Evolutionary conservation across 2,113 vertebrate species (phyloP), one percentile per base, ranked within the genome.

Genomic region (Campylomormyrus tamandua): DNA sequence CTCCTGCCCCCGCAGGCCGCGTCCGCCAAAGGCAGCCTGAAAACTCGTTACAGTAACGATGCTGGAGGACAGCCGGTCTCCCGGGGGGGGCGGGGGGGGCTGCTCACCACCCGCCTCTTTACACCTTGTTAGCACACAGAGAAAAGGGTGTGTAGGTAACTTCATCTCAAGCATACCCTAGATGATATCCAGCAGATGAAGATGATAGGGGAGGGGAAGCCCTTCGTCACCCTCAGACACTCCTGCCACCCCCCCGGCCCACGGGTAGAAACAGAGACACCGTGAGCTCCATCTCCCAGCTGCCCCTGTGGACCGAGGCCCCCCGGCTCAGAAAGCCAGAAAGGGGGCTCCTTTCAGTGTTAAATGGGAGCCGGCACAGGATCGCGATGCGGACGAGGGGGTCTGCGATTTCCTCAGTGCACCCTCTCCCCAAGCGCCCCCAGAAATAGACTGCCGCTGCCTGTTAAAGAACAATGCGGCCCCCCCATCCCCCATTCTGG

Each of bases 381-480:
- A 95, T 94, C 92, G 91, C 91, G 77, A 91, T 93, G 93, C 93
- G 45, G 39, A 46, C 19, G 45, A 11, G 70, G 35, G 3, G 46
- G 46, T 6, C 42, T 85, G 48, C 91, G 90, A 92, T 91, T 95
- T 95, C 95, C 95, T 95, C 93, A 92, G 90, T 27, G 58, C 92
- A 92, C 93, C 92, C 92, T 92, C 92, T 95, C 95, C 95, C 94
- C 94, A 94, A 96, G 95, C 94, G 93, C 94, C 93, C 96, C 95
- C 96, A 95, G 95, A 96, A 95, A 96, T 95, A 96, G 95, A 94
- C 92, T 90, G 92, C 88, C 90, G 94, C 94, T 95, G 95, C 94
- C 96, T 95, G 94, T 96, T 94, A 94, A 94, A 96, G 96, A 96
- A 96, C 96, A 96, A 96, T 96, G 94, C 94, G 91, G 94, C 93